Base-by-base conservation (phyloP, 2,797 vertebrate species). In the Amblyraja radiata region DNA sequence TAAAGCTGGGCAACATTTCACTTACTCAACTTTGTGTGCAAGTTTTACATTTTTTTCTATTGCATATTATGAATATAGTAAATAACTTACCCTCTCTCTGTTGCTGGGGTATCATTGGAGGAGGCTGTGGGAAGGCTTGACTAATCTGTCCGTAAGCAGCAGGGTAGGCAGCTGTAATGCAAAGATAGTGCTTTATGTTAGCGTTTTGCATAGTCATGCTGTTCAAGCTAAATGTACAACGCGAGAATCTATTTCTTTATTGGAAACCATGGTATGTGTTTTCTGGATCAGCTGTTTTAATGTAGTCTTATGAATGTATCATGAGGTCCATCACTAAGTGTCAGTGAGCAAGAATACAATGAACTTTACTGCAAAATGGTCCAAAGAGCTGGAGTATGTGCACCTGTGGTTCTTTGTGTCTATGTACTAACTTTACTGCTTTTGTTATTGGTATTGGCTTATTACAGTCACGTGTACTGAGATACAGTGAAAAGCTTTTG, bases 111-210 rank as follows among this genome's bases (percentile, higher is more conserved):
- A 99, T 98, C 97, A 99, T 98, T 94, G 98, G 98, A 95, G 98
- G 98, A 94, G 98, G 98, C 96, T 99, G 98, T 97, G 98, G 98
- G 96, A 99, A 99, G 94, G 98, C 98, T 97, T 99, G 98, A 97
- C 98, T 99, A 96, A 99, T 99, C 97, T 99, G 98, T 95, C 98
- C 98, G 95, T 99, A 99, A 96, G 98, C 98, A 97, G 98, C 98
- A 95, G 98, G 98, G 96, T 99, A 99, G 97, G 98, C 98, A 96
- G 98, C 98, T 99, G 71, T 58, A 92, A 92, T 58, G 25, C 23
- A 92, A 71, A 92, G 25, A 92, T 92, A 28, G 39, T 74, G 13
- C 54, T 54, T 46, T 13, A 28, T 4, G 25, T 92, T 39, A 92
- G 90, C 16, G n/a, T 73, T 74, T 46, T 91, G 71, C 21, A 21